phyloP scores from a whole-genome alignment of 2,113 vertebrate species.

The Melospiza melodia region DNA sequence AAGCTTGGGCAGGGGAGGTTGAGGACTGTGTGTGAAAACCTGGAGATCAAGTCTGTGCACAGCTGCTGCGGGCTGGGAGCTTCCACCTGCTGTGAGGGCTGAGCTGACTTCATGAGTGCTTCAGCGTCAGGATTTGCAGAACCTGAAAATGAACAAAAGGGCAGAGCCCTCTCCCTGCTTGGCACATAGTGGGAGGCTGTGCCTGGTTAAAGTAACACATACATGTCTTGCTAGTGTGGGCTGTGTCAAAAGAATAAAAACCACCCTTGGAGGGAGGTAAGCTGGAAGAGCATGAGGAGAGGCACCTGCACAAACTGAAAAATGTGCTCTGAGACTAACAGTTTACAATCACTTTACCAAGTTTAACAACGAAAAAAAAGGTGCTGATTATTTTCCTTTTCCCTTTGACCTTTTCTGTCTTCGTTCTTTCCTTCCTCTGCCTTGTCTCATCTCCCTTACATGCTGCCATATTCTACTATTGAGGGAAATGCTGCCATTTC shows the following conservation, averaged over 20 bases:
- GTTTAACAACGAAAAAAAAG: background rate
- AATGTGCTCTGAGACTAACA: background rate
- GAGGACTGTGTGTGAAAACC: background rate
- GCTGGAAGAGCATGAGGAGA: background rate
- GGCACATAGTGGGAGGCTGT: background rate
- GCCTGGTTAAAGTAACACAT: background rate
- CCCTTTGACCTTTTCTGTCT: background rate
- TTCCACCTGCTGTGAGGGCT: background rate
- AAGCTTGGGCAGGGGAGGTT: background rate
- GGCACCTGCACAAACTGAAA: background rate
- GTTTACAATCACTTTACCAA: background rate
- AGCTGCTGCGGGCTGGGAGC: background rate
- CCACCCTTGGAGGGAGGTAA: fast-evolving
- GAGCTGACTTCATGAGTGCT: background rate
- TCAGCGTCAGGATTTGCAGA: background rate
- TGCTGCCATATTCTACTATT: background rate
- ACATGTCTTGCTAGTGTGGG: background rate
- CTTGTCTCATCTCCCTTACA: background rate
- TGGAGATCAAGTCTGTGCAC: slow-evolving; percentile 2
- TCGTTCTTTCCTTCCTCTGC: background rate
- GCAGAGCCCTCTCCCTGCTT: background rate
- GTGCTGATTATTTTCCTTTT: background rate
- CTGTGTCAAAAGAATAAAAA: background rate
- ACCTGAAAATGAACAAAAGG: background rate
- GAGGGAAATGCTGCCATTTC: background rate